Evolutionary conservation across 2,888 invertebrate species (phyloP), one percentile per base, ranked within the genome.

Genomic region (Phaedon cochleariae): DNA sequence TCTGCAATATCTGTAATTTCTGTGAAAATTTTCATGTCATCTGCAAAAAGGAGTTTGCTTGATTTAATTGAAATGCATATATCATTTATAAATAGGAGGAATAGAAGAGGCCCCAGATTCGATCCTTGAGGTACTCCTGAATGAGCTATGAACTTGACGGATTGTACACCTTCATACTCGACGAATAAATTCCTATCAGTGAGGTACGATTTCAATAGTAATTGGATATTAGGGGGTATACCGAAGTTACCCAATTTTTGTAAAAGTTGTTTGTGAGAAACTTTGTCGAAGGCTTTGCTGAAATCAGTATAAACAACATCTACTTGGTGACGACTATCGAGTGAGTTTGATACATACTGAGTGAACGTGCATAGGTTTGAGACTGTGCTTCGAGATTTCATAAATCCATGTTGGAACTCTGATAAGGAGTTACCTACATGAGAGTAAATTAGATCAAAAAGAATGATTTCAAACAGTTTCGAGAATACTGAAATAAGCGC

Each of bases 261-360:
- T 10, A 9, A 5, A 7, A 9, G 31, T 10, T 34, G 31, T 5
- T 10, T 34, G 10, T 34, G 31, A 7, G 31, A 34, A 9, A 34
- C 31, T 46, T 46, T 46, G 46, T 46, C 46, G 17, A 46, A 46
- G 1, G 52, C 12, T 29, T 52, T 26, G 22, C 62, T 57, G 22
- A 22, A 52, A 52, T 52, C 22, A 20, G 29, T 34, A 10, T 34
- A 34, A 2, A 34, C 31, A 34, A 34, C 31, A 34, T 34, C 31
- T 2, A 34, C 10, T 34, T 34, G 31, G 10, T 34, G 6, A 34
- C 31, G 31, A 34, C 9, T 34, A 10, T 34, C 31, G 10, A 34
- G 31, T 5, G 31, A 34, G 9, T 46, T 46, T 2, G 46, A 46
- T 7, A 46, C 15, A 17, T 15, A 20, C 20, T 18, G 17, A 7